Conservation (phyloP, 2,113 vertebrate genomes). For the Tauraco erythrolophus region DNA sequence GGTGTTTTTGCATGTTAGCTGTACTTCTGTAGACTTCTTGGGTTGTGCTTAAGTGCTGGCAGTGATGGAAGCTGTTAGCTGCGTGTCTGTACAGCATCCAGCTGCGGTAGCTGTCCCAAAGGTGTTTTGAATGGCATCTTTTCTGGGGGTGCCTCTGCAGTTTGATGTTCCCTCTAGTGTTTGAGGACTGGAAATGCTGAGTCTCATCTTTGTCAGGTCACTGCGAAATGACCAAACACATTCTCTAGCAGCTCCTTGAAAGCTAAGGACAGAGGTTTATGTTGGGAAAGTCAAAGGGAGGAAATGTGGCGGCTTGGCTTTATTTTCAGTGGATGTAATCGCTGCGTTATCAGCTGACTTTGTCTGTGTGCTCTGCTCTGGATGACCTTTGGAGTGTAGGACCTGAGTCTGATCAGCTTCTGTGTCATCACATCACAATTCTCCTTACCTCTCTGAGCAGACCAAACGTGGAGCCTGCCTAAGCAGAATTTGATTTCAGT, state of each 20-base stretch:
- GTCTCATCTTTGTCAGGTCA: rapidly evolving
- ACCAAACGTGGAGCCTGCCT: not conserved
- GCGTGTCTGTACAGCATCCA: rapidly evolving
- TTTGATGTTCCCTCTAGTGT: conserved; percentile 59
- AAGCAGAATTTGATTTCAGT: conserved; percentile 18
- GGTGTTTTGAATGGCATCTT: not conserved
- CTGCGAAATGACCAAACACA: not conserved
- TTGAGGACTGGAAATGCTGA: conserved; percentile 37
- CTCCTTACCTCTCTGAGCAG: not conserved
- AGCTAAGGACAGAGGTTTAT: not conserved
- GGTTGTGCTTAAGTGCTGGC: not conserved
- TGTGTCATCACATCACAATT: not conserved
- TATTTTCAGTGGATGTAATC: not conserved
- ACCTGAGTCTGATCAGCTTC: not conserved
- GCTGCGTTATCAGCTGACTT: conserved; percentile 19
- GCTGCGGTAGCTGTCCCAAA: rapidly evolving
- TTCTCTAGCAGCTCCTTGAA: not conserved
- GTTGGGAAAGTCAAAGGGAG: not conserved
- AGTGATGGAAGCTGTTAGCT: not conserved
- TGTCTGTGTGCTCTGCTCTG: not conserved
- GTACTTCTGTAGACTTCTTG: not conserved
- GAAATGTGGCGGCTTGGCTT: not conserved
- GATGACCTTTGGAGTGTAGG: not conserved
- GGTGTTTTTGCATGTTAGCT: not conserved
- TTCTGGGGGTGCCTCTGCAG: not conserved